Evolutionary conservation across 1,140 invertebrate genomes (phyloP).

Genomic region (Eubasilissa regina): DNA sequence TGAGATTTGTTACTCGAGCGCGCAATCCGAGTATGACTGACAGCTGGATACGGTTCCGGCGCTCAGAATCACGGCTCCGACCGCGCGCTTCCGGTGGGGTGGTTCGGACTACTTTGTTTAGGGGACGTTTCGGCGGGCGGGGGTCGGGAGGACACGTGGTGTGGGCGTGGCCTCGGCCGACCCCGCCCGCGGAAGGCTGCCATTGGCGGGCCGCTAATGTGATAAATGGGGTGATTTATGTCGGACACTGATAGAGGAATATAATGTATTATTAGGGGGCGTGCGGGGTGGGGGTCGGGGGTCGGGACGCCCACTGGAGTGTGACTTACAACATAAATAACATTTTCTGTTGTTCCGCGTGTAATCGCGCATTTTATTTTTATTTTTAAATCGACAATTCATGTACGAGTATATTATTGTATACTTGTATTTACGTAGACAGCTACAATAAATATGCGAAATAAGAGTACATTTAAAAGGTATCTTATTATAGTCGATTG

Average conservation of each 20-base stretch:
- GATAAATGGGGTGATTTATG: constrained; percentile 60
- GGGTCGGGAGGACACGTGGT: constrained; percentile 44
- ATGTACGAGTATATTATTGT: no score
- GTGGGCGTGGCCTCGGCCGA: constrained; percentile 20
- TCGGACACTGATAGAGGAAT: constrained; percentile 48
- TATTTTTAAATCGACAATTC: no score
- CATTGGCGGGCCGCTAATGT: constrained; percentile 53
- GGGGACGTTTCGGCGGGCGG: constrained; percentile 15
- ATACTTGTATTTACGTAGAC: no score
- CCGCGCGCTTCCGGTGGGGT: constrained; percentile 10
- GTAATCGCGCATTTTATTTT: neutral
- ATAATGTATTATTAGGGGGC: constrained; percentile 44
- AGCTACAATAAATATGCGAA: no score
- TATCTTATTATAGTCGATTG: no score
- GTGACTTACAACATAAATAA: constrained; percentile 20
- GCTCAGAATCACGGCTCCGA: neutral
- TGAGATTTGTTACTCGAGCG: no score
- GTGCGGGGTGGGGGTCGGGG: constrained; percentile 8
- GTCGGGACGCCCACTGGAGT: constrained; percentile 10
- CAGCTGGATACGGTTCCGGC: neutral
- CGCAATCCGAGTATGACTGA: no score
- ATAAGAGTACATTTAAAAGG: no score
- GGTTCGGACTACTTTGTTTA: neutral
- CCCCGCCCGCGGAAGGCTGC: constrained; percentile 29
- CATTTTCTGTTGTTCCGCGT: constrained; percentile 32